Evolutionary conservation across 2,113 vertebrate genomes (phyloP).

Genomic region (Arizona elegans): DNA sequence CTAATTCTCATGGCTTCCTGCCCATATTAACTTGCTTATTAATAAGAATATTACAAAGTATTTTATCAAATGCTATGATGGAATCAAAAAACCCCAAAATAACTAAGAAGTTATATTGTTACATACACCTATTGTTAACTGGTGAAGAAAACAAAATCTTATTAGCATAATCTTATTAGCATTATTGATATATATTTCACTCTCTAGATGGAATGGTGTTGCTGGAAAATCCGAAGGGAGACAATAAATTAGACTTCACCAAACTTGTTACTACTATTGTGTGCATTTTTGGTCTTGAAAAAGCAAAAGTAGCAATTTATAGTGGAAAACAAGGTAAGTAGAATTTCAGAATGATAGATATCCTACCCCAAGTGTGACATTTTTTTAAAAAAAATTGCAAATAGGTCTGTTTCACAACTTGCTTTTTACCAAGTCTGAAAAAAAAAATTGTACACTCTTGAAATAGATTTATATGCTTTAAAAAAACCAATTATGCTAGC

Average conservation of each 20-base stretch:
- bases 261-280: slow-evolving; percentile 76
- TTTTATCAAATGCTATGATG: background rate
- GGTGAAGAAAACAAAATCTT: slow-evolving; percentile 7
- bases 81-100: background rate
- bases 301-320: slow-evolving; percentile 74
- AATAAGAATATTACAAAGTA: background rate
- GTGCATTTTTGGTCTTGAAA: slow-evolving; percentile 82
- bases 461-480: slow-evolving; percentile 9
- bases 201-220: slow-evolving; percentile 84
- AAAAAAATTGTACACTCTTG: slow-evolving; percentile 17
- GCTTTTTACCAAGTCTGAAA: background rate
- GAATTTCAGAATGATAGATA: background rate
- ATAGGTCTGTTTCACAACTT: slow-evolving; percentile 5
- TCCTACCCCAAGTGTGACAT: background rate
- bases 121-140: rapidly evolving
- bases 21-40: background rate
- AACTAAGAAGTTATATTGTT: background rate
- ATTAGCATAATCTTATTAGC: background rate
- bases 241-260: slow-evolving; percentile 75
- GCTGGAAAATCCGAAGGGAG: slow-evolving; percentile 93
- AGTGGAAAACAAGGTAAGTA: slow-evolving; percentile 77
- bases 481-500: slow-evolving; percentile 39
- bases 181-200: slow-evolving; percentile 34
- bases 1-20: background rate
- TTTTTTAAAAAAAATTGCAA: slow-evolving; percentile 26